Conservation (phyloP, 2,113 vertebrate species). For the Morone chrysops region DNA sequence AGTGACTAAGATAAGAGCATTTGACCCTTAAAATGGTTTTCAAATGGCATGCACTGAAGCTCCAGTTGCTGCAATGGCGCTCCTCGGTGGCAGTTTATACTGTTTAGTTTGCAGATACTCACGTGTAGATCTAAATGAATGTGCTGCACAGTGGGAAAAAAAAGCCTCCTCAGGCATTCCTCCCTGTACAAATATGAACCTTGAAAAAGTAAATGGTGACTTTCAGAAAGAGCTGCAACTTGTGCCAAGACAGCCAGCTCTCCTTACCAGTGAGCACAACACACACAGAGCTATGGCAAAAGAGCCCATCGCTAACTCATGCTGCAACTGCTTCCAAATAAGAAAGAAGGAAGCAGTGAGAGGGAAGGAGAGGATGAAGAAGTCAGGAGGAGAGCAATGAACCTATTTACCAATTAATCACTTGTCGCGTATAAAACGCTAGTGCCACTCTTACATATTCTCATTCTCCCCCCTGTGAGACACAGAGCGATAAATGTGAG, state of each 20-base stretch:
- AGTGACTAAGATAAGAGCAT: not conserved
- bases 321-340: not conserved
- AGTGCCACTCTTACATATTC: not conserved
- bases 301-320: not conserved
- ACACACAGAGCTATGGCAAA: not conserved
- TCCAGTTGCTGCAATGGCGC: not conserved
- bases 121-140: not conserved
- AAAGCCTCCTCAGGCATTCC: constrained; percentile 3
- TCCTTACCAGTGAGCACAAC: not conserved
- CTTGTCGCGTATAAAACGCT: too few relatives aligned
- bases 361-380: not conserved
- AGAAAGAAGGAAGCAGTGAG: not conserved
- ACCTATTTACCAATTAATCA: not conserved
- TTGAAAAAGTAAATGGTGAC: constrained; percentile 41
- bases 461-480: not conserved
- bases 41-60: not conserved
- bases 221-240: constrained; percentile 53
- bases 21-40: not conserved
- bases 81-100: not conserved
- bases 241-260: constrained; percentile 33
- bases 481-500: not conserved
- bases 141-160: not conserved
- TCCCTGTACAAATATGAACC: constrained; percentile 56
- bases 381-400: not conserved
- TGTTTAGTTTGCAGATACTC: not conserved